phyloP scores from a whole-genome alignment of 2,888 invertebrate genomes.

The Deilephila porcellus region DNA sequence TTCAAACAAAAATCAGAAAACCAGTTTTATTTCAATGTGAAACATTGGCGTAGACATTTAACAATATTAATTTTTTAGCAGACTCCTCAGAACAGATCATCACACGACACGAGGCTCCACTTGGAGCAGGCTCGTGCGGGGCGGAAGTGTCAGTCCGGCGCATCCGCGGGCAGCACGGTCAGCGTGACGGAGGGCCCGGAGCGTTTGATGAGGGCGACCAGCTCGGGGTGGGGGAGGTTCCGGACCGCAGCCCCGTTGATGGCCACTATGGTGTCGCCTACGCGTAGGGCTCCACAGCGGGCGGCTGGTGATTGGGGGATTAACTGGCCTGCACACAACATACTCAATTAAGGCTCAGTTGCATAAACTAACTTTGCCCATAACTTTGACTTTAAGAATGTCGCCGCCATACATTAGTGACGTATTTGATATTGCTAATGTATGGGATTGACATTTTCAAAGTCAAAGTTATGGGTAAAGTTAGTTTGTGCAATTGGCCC shows the following conservation, averaged over 20 bases:
- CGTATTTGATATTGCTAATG: too few species aligned
- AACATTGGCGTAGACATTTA: too few species aligned
- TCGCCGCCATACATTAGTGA: too few species aligned
- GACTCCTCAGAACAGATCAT: not conserved
- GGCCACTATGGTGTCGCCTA: slow-evolving; percentile 97
- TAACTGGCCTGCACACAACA: slow-evolving; percentile 89
- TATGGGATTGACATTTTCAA: too few species aligned
- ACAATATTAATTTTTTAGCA: not conserved
- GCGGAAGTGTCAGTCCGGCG: slow-evolving; percentile 46
- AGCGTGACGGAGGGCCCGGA: slow-evolving; percentile 96
- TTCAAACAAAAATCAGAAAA: too few species aligned
- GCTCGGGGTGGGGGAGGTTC: slow-evolving; percentile 97
- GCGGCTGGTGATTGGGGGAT: slow-evolving; percentile 98
- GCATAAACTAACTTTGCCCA: too few species aligned
- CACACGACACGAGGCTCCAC: not conserved
- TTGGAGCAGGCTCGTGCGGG: slow-evolving; percentile 8
- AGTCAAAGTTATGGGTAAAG: too few species aligned
- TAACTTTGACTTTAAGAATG: too few species aligned
- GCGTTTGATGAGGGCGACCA: slow-evolving; percentile 98
- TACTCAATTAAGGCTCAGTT: too few species aligned
- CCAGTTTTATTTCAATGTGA: too few species aligned
- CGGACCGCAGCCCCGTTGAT: slow-evolving; percentile 97
- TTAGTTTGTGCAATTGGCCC: too few species aligned
- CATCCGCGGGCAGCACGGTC: slow-evolving; percentile 84
- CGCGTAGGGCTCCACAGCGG: slow-evolving; percentile 94